These are phyloP conservation scores for Meloidogyne exigua DNA, from an alignment of 1,140 invertebrate genomes.

Conservation along the genomic window DNA sequence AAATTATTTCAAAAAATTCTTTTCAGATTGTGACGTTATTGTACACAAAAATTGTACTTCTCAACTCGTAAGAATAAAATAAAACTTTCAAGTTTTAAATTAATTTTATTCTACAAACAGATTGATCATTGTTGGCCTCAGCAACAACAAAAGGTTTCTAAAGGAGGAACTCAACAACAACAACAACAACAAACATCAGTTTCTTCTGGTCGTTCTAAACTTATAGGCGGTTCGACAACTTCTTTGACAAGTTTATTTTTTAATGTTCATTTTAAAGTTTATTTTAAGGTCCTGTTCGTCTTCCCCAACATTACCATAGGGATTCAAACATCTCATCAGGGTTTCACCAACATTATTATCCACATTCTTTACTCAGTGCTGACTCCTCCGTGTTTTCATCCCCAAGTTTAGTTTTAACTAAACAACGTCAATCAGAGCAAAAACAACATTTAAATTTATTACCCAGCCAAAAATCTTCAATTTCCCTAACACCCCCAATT, in stretches of 20 bases:
- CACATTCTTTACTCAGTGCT: constrained; percentile 4
- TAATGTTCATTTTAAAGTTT: no score
- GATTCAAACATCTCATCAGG: neutral
- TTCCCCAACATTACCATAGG: neutral
- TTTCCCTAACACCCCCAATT: constrained; percentile 31
- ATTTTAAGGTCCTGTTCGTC: neutral
- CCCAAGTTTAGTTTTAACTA: constrained; percentile 6
- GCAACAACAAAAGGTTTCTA: constrained; percentile 39
- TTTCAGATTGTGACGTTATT: constrained; percentile 68
- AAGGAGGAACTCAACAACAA: neutral
- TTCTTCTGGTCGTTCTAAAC: neutral
- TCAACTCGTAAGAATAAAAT: constrained; percentile 30
- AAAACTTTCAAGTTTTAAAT: neutral
- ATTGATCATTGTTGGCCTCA: constrained; percentile 57
- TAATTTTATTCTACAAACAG: neutral
- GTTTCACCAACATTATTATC: neutral
- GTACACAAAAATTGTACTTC: constrained; percentile 67
- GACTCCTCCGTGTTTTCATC: constrained; percentile 20
- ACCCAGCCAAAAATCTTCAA: constrained; percentile 22
- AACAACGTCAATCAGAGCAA: constrained; percentile 20
- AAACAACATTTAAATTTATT: constrained; percentile 5
- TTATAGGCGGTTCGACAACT: neutral
- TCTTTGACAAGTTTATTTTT: constrained; percentile 6
- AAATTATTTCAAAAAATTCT: neutral
- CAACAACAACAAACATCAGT: neutral